Evolutionary conservation across 2,888 invertebrate species (phyloP).

Genomic region (Coecobrya sp.): DNA sequence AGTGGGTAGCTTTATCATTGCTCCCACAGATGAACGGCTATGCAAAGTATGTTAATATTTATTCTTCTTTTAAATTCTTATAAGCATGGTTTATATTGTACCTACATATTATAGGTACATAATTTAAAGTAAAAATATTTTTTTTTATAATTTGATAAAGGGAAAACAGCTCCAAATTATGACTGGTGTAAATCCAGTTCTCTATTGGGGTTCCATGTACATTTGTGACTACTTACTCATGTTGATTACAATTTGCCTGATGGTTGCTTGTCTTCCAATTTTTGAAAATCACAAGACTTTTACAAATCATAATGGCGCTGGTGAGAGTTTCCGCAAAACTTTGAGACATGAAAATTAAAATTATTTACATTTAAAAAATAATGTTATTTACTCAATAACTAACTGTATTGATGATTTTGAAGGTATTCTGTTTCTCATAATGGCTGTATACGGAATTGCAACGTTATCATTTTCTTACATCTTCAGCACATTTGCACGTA

Average conservation of each 20-base stretch:
- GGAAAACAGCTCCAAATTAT: slow-evolving; percentile 87
- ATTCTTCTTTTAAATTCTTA: too few species aligned
- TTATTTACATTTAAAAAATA: too few species aligned
- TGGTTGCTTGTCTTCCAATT: slow-evolving; percentile 87
- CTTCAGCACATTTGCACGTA: slow-evolving; percentile 87
- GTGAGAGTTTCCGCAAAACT: slow-evolving; percentile 63
- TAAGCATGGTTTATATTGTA: too few species aligned
- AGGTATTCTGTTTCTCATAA: slow-evolving; percentile 87
- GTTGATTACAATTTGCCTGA: slow-evolving; percentile 87
- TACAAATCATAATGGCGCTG: slow-evolving; percentile 84
- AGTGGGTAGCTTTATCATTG: slow-evolving; percentile 86
- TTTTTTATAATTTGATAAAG: neutral
- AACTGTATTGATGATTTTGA: slow-evolving; percentile 88
- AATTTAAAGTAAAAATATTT: too few species aligned
- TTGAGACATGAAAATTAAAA: too few species aligned
- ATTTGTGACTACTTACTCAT: slow-evolving; percentile 88
- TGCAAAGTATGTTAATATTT: slow-evolving; percentile 87
- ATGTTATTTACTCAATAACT: too few species aligned
- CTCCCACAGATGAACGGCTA: slow-evolving; percentile 87
- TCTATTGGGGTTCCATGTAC: slow-evolving; percentile 88
- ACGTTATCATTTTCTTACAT: slow-evolving; percentile 15
- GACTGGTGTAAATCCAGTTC: slow-evolving; percentile 87
- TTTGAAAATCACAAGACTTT: slow-evolving; percentile 87
- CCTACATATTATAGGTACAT: too few species aligned
- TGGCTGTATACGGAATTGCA: slow-evolving; percentile 14